Base-by-base conservation (phyloP, 2,797 vertebrate species). In the Pipistrellus kuhlii region DNA sequence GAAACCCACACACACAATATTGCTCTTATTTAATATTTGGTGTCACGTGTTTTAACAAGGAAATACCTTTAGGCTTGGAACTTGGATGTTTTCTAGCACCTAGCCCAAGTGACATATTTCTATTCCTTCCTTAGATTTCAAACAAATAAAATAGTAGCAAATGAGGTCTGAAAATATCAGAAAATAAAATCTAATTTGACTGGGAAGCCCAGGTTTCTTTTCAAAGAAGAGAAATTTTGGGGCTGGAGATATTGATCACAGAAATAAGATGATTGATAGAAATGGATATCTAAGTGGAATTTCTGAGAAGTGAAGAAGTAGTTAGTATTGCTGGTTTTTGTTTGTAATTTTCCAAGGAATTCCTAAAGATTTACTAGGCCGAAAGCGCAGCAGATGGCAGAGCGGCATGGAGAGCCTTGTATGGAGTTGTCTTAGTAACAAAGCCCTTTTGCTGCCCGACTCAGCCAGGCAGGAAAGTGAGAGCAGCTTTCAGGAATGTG, bases 401-500 rank as follows among this genome's bases (percentile, higher is more conserved):
- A 0, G 1, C 0, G 11, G 55, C 5, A 38, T 38, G 14, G 57
- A 82, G 76, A 77, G 51, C 77, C 64, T 76, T 62, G 77, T 27
- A 38, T 82, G 90, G 86, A 78, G 92, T 48, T 85, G 53, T 91
- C 80, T 53, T 93, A 94, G 81, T 85, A 94, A 92, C 21, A 17
- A 53, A 83, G 51, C 23, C 66, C 46, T 72, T 85, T 76, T 64
- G 57, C 55, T 55, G 83, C 35, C 59, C 85, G 38, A 88, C 51
- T 91, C 83, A 85, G 80, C 75, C 51, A n/a, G 73, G 69, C 75
- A 51, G 88, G 78, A 81, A 95, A 96, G 87, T 97, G 97, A 97
- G 83, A 76, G 88, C 87, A 97, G 94, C 93, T 89, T 96, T 62
- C 73, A 91, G 96, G 97, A 97, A 97, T 97, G 96, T 97, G 96